Conservation (phyloP, 2,888 invertebrate species). For the Idaea aversata region DNA sequence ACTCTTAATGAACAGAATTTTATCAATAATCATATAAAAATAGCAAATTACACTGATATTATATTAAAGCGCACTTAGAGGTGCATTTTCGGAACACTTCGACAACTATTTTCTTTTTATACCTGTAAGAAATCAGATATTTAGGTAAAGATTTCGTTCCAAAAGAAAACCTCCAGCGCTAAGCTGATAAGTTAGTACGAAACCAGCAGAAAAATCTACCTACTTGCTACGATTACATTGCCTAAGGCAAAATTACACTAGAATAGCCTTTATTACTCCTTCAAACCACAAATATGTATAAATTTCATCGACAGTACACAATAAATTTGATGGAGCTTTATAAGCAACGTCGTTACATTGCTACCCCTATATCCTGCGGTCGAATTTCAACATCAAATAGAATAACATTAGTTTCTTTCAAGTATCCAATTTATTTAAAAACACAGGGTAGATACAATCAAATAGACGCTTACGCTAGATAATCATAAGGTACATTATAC, state of each 20-base stretch:
- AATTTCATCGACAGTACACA: conserved; percentile 16
- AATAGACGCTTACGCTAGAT: conserved; percentile 62
- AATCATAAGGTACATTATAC: conserved; percentile 53
- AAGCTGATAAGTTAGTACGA: no score
- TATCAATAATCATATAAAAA: not conserved
- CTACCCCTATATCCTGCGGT: not conserved
- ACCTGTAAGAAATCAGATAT: not conserved
- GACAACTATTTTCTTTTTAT: not conserved
- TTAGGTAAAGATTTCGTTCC: not conserved
- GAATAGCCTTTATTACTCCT: not conserved
- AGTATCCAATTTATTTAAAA: conserved; percentile 53
- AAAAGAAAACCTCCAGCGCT: not conserved
- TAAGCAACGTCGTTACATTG: not conserved
- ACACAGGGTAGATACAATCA: conserved; percentile 54
- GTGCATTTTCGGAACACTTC: no score
- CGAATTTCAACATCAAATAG: not conserved
- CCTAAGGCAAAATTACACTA: not conserved
- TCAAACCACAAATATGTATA: conserved; percentile 6
- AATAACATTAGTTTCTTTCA: conserved; percentile 31
- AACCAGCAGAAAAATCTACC: not conserved
- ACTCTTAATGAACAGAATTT: no score
- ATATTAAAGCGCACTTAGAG: not conserved
- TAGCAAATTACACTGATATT: not conserved
- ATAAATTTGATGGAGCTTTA: not conserved
- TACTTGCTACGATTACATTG: not conserved